These are phyloP conservation scores for Caenorhabditis uteleia DNA, from an alignment of 2,888 invertebrate genomes.

Conservation along the genomic window DNA sequence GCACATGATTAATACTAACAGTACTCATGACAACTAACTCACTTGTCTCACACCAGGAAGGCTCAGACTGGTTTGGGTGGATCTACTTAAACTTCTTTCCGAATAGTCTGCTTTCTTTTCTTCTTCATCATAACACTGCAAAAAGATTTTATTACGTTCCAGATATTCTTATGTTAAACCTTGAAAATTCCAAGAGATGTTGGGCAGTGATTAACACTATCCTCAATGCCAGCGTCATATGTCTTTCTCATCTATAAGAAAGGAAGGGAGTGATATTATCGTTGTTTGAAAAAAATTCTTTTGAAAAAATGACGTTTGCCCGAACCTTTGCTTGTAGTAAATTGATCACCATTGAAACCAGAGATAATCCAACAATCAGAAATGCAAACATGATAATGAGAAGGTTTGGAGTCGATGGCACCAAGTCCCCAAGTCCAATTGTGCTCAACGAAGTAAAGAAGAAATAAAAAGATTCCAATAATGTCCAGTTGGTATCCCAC, in stretches of 20 bases:
- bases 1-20: no score
- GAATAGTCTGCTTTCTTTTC: slow-evolving; percentile 34
- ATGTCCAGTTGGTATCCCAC: slow-evolving; percentile 80
- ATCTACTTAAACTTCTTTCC: slow-evolving; percentile 40
- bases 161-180: slow-evolving; percentile 3
- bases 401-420: slow-evolving; percentile 78
- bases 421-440: slow-evolving; percentile 59
- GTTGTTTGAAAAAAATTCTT: not conserved
- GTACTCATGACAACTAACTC: no score
- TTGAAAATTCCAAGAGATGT: slow-evolving; percentile 32
- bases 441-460: slow-evolving; percentile 86
- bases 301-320: no score
- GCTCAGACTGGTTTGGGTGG: slow-evolving; percentile 55
- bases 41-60: slow-evolving; percentile 52
- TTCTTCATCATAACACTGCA: slow-evolving; percentile 42
- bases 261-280: no score
- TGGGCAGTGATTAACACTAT: not conserved
- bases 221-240: slow-evolving; percentile 51
- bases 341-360: slow-evolving; percentile 62
- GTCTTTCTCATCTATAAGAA: slow-evolving; percentile 53
- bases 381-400: slow-evolving; percentile 92
- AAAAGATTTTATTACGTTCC: not conserved
- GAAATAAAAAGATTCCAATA: slow-evolving; percentile 91
- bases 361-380: slow-evolving; percentile 80
- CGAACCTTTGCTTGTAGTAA: slow-evolving; percentile 52